Conservation (phyloP, 2,888 invertebrate genomes). For the Drosophila paramelanica region DNA sequence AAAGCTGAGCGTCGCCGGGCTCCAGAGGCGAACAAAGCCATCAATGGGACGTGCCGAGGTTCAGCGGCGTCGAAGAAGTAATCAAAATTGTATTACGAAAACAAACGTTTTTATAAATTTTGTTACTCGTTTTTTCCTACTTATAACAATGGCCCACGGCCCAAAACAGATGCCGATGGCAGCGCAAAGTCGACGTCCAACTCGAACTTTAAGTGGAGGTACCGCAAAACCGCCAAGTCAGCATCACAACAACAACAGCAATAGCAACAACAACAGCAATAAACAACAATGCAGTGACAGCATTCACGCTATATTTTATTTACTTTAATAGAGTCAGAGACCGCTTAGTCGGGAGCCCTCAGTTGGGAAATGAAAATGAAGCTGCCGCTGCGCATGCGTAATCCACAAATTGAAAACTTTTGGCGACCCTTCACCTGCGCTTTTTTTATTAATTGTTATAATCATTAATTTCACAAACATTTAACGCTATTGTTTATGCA, state of each 20-base stretch:
- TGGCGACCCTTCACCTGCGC: conserved; percentile 63
- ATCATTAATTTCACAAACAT: conserved; percentile 59
- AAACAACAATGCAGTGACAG: conserved; percentile 54
- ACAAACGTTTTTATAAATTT: conserved; percentile 78
- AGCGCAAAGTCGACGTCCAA: conserved; percentile 39
- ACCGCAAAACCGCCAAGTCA: conserved; percentile 67
- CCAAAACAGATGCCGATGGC: conserved; percentile 43
- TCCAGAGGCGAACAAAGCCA: conserved; percentile 60
- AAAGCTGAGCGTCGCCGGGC: conserved; percentile 46
- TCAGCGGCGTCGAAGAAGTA: conserved; percentile 73
- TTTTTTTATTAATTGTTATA: conserved; percentile 56
- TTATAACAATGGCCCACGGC: conserved; percentile 54
- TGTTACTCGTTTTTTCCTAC: conserved; percentile 36
- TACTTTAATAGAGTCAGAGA: conserved; percentile 69
- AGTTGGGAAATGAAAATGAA: conserved; percentile 63
- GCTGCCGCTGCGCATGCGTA: conserved; percentile 39
- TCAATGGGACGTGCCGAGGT: conserved; percentile 56
- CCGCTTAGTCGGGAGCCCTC: conserved; percentile 21
- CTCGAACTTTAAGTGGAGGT: conserved; percentile 45
- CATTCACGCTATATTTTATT: conserved; percentile 73
- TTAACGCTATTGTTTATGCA: conserved; percentile 45
- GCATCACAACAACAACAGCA: conserved; percentile 37
- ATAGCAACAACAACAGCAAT: conserved; percentile 19
- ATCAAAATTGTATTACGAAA: conserved; percentile 80
- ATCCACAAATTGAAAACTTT: conserved; percentile 34